Base-by-base conservation (phyloP, 2,113 vertebrate species). In the Cisticola juncidis region DNA sequence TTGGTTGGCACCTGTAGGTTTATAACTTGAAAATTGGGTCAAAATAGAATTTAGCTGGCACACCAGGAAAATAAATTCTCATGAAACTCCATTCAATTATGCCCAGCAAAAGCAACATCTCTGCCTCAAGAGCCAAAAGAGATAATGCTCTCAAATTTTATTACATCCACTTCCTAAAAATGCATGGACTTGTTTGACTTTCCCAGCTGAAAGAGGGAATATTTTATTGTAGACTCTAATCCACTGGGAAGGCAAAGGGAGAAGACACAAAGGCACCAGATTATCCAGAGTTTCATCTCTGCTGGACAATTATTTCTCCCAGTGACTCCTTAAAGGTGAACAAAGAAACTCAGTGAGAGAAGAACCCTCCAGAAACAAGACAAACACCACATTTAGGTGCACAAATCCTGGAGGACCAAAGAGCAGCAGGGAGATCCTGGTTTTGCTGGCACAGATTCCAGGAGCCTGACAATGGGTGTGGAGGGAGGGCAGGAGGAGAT, bases 371-470 rank as follows among this genome's bases (percentile, higher is more conserved):
- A 61, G 42, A 24, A 73, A 35, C 19, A 6, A 35, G 12, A 20
- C 25, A 80, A 31, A 38, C 2, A 14, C 28, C 45, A 2, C 35
- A 13, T 61, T 51, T 9, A 18, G 1, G 2, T 15, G 18, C 1
- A 1, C 73, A 83, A 35, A 91, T 12, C 29, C 36, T 57, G 51
- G 13, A 71, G 23, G 35, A 68, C 14, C 2, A 4, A 54, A 58
- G 24, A 84, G 3, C 15, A 68, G 60, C 25, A 45, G 40, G 42
- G 48, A 70, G 50, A 76, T 40, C 24, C 31, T 31, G 42, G 14
- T 36, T 83, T 10, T 21, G 18, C 40, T 61, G 31, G 38, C 35
- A 64, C 33, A 26, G 10, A 24, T 73, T 79, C 76, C 51, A 50
- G 57, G 51, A 51, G 29, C 35, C 47, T 25, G 33, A 18, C 24